A percentile compares a stretch with the other conserved stretches of the same genome.
Evolutionary conservation across 2,797 vertebrate genomes (phyloP).

Genomic region (Malacoctenus gilli): DNA sequence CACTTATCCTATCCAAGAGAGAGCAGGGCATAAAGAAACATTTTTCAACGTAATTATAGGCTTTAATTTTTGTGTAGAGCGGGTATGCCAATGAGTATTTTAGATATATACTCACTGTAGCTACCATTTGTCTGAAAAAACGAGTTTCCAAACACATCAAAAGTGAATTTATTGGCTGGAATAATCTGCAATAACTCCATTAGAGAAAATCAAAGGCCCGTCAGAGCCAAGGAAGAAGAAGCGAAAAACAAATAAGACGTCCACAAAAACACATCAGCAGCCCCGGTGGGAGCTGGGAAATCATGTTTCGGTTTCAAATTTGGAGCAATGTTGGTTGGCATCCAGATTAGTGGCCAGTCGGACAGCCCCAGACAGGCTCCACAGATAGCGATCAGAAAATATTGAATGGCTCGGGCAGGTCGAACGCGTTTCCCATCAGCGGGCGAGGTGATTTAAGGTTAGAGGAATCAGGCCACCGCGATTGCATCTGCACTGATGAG

Average conservation of each 20-base stretch:
- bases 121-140: neutral
- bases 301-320: constrained; percentile 5
- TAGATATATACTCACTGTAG: neutral
- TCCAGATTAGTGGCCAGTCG: neutral
- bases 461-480: neutral
- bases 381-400: neutral
- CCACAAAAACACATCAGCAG: neutral
- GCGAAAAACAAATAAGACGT: no score
- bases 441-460: neutral
- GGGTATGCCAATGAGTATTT: neutral
- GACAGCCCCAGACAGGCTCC: neutral
- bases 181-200: no score
- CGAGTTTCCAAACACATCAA: neutral
- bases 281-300: neutral
- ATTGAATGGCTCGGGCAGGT: neutral
- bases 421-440: neutral
- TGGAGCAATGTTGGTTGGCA: constrained; percentile 5
- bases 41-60: neutral
- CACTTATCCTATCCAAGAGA: neutral
- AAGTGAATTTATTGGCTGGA: no score
- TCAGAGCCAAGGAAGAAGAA: no score
- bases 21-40: constrained; percentile 5
- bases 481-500: neutral
- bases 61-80: constrained; percentile 1
- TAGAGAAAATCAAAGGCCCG: no score